Conservation (phyloP, 2,888 invertebrate species). For the Dione juno region DNA sequence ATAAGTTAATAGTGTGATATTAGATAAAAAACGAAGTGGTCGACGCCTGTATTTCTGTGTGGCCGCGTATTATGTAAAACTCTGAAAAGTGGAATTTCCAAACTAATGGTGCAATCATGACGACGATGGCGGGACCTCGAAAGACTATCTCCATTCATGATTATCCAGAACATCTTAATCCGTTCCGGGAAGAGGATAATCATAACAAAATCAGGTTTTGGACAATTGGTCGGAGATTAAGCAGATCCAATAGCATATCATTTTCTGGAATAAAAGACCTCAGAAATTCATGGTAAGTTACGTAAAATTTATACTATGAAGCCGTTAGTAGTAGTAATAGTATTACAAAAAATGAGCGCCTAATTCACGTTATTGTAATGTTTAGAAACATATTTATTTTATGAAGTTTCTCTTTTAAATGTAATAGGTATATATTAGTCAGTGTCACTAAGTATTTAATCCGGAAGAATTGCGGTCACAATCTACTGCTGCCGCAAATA, state of each 20-base stretch:
- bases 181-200: constrained; percentile 87
- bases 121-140: constrained; percentile 72
- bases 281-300: constrained; percentile 84
- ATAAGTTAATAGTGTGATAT: constrained; percentile 77
- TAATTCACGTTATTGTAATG: not conserved
- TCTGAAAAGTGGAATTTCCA: constrained; percentile 57
- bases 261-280: constrained; percentile 83
- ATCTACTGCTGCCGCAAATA: constrained; percentile 24
- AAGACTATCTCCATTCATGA: constrained; percentile 85
- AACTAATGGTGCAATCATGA: constrained; percentile 62
- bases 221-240: constrained; percentile 81
- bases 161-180: constrained; percentile 90
- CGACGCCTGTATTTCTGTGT: constrained; percentile 61
- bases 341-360: too few relatives aligned
- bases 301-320: too few relatives aligned
- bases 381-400: constrained; percentile 3
- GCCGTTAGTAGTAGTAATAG: too few relatives aligned
- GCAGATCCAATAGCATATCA: constrained; percentile 85
- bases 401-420: not conserved
- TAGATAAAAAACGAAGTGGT: constrained; percentile 75
- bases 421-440: not conserved
- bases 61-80: constrained; percentile 76
- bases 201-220: constrained; percentile 85
- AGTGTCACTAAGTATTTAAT: constrained; percentile 29
- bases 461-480: constrained; percentile 41